Evolutionary conservation across 2,888 invertebrate genomes (phyloP), one percentile per base, ranked within the genome.

Genomic region (Steinernema scapterisci): DNA sequence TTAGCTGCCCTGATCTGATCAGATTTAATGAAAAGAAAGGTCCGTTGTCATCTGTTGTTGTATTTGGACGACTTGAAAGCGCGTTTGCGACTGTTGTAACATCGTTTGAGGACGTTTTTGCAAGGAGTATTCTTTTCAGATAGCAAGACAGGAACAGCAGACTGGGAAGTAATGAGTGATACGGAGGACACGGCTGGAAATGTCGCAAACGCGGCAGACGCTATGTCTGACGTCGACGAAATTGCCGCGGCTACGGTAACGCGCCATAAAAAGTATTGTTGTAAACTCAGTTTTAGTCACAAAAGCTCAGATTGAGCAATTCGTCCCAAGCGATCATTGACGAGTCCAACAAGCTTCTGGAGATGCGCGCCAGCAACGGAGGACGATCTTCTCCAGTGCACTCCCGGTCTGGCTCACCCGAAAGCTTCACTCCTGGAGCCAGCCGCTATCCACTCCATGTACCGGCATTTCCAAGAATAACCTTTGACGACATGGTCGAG

Each of bases 401-500:
- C 23, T 45, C 73, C 44, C 31, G 75, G 5, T 51, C 72, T 27
- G 9, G 27, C 13, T 54, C 52, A 11, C 51, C 72, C 21, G 51
- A 54, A 7, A 54, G 19, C 52, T 52, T 52, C 19, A 72, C 27
- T 51, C 43, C 27, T 19, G 19, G 27, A n/a, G 31, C 23, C 25
- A 52, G 72, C 21, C 78, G 78, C 13, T 78, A 79, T 51, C 70
- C 79, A 7, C 38, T 79, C 16, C 72, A 79, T 54, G 75, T 77
- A 7, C 77, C 80, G 19, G 23, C 54, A 31, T 79, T 79, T 44
- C 71, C 72, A 21, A 70, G 85, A 45, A 80, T 86, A 70, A 84
- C 85, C 71, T 84, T 86, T 52, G 86, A 86, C 56, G 86, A 86
- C 73, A 72, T 84, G 70, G 73, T 82, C 7, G 80, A 81, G 21